A percentile compares a stretch with the other conserved stretches of the same genome.
Conservation (phyloP, 2,797 vertebrate genomes). For the Phaenicophaeus curvirostris region DNA sequence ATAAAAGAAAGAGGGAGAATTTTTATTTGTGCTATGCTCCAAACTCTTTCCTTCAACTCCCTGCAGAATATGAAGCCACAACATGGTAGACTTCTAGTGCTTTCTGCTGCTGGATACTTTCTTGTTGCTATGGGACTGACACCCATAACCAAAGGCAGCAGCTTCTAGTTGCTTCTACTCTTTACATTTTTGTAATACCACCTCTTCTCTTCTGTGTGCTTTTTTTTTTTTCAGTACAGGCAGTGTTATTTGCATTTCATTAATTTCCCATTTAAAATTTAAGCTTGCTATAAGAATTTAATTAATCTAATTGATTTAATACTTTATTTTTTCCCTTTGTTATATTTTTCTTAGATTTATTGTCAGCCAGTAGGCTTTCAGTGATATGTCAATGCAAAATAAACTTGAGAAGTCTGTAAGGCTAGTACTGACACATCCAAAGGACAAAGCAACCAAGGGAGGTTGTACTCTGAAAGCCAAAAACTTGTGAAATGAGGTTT, state of each 20-base stretch:
- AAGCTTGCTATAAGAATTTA: not conserved
- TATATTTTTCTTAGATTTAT: not conserved
- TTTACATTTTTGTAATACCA: not conserved
- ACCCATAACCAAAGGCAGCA: not conserved
- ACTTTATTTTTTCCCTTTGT: not conserved
- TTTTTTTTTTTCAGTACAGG: not conserved
- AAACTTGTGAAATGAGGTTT: not conserved
- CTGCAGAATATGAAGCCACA: not conserved
- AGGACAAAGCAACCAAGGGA: not conserved
- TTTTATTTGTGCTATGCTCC: not conserved
- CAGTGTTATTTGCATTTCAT: not conserved
- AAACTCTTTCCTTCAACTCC: not conserved
- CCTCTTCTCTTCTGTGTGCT: not conserved
- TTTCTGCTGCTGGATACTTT: not conserved
- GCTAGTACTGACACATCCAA: not conserved
- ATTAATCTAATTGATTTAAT: not conserved
- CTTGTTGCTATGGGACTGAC: not conserved
- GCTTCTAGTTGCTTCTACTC: not conserved
- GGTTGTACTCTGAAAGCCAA: not conserved
- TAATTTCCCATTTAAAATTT: slow-evolving; percentile 10
- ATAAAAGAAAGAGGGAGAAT: not conserved
- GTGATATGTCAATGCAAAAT: not conserved
- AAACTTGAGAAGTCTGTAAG: not conserved
- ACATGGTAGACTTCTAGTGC: not conserved
- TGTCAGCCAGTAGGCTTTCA: not conserved